These are phyloP conservation scores for Caenorhabditis panamensis DNA, from an alignment of 2,888 invertebrate genomes.

Conservation along the genomic window DNA sequence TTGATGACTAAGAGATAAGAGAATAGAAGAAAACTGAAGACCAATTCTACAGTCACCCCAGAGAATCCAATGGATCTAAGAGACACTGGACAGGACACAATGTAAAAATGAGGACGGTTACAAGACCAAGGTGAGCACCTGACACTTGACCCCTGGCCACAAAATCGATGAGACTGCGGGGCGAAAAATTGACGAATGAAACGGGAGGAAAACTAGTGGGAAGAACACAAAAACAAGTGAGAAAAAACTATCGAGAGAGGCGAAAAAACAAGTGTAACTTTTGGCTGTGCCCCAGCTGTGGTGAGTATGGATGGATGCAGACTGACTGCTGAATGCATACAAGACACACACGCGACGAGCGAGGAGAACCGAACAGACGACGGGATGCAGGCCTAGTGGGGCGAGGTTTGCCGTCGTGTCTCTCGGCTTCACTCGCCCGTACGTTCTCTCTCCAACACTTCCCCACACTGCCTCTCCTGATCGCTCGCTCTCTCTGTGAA, in stretches of 20 bases:
- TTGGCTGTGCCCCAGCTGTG: conserved; percentile 54
- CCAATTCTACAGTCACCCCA: no score
- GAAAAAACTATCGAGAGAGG: conserved; percentile 16
- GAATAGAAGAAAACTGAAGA: no score
- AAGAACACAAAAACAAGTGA: conserved; percentile 15
- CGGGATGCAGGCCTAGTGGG: conserved; percentile 32
- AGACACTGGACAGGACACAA: neutral
- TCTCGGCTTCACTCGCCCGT: conserved; percentile 14
- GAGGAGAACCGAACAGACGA: conserved; percentile 39
- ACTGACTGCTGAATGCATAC: conserved; percentile 57
- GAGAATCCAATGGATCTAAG: no score
- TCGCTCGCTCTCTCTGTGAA: neutral
- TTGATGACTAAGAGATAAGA: no score
- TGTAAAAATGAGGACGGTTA: neutral
- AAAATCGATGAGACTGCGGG: no score
- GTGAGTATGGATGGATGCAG: conserved; percentile 51
- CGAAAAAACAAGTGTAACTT: conserved; percentile 51
- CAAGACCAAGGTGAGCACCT: conserved; percentile 19
- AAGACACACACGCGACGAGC: conserved; percentile 48
- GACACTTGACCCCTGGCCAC: conserved; percentile 32
- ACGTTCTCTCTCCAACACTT: neutral
- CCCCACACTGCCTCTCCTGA: conserved; percentile 2
- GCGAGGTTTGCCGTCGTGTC: conserved; percentile 21
- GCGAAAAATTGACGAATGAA: conserved; percentile 9
- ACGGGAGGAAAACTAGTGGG: no score